phyloP scores from a whole-genome alignment of 1,140 invertebrate genomes.

The Papilio helenus region DNA sequence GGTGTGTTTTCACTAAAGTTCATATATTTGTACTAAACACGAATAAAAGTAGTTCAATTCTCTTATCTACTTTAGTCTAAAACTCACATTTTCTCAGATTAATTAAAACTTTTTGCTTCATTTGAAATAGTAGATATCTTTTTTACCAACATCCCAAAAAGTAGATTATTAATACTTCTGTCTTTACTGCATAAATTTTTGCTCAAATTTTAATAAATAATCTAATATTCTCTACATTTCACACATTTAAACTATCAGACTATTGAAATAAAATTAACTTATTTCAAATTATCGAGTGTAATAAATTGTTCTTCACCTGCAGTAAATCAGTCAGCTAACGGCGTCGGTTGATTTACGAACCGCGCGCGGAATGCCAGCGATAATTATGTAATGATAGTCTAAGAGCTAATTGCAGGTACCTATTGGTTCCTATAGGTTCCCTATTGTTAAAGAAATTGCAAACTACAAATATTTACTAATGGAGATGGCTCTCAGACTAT shows the following conservation, averaged over 20 bases:
- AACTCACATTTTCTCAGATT: too few species aligned
- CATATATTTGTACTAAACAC: too few species aligned
- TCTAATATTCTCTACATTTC: neutral
- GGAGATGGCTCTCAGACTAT: neutral
- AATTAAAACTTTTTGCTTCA: too few species aligned
- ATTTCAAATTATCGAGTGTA: neutral
- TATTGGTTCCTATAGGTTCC: too few species aligned
- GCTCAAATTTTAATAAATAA: neutral
- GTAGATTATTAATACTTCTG: too few species aligned
- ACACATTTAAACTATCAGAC: neutral
- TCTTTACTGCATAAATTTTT: too few species aligned
- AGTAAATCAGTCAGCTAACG: conserved; percentile 10
- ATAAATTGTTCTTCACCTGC: neutral
- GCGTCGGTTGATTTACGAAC: conserved; percentile 10
- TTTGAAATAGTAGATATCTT: too few species aligned
- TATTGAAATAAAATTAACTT: neutral
- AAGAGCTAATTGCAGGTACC: neutral
- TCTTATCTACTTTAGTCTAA: too few species aligned
- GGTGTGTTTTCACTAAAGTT: neutral
- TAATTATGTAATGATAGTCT: conserved; percentile 3
- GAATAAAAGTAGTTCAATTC: too few species aligned
- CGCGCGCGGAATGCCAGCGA: neutral
- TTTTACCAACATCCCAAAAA: too few species aligned
- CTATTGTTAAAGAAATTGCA: neutral
- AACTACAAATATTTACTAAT: neutral